Percentiles rank a stretch among this genome's conserved stretches.
Conservation (phyloP, 1,140 invertebrate genomes). For the Archivesica marissinica region DNA sequence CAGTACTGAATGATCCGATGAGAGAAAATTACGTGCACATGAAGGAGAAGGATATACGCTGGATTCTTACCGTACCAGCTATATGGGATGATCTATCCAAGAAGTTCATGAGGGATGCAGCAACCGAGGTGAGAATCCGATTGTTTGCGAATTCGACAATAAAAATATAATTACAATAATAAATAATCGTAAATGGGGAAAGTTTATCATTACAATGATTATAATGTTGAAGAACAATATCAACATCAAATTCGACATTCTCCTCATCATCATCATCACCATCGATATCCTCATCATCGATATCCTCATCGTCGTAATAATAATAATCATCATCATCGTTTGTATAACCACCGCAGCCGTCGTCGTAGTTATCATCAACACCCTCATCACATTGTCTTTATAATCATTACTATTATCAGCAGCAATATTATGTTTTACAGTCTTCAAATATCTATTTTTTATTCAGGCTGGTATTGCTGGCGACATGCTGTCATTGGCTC, state of each 20-base stretch:
- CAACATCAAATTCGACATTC: too few relatives aligned
- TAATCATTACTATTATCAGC: too few relatives aligned
- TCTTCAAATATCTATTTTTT: background rate
- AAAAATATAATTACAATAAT: background rate
- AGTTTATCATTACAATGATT: too few relatives aligned
- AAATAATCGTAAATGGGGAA: background rate
- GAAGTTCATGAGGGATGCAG: constrained; percentile 27
- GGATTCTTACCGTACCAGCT: constrained; percentile 44
- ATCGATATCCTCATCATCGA: too few relatives aligned
- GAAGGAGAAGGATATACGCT: constrained; percentile 24
- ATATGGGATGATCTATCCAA: constrained; percentile 49
- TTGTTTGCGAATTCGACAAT: background rate
- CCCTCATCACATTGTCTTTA: too few relatives aligned
- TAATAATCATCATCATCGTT: too few relatives aligned
- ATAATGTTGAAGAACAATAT: too few relatives aligned
- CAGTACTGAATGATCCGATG: background rate
- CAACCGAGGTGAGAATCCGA: background rate
- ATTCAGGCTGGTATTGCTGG: constrained; percentile 42
- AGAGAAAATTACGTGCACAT: background rate
- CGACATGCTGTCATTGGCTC: constrained; percentile 32
- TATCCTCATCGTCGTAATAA: too few relatives aligned
- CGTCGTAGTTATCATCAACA: too few relatives aligned
- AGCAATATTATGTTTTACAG: background rate
- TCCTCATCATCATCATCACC: too few relatives aligned
- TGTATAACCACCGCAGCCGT: too few relatives aligned